Base-by-base conservation (phyloP, 2,113 vertebrate genomes). In the Xenopus tropicalis region DNA sequence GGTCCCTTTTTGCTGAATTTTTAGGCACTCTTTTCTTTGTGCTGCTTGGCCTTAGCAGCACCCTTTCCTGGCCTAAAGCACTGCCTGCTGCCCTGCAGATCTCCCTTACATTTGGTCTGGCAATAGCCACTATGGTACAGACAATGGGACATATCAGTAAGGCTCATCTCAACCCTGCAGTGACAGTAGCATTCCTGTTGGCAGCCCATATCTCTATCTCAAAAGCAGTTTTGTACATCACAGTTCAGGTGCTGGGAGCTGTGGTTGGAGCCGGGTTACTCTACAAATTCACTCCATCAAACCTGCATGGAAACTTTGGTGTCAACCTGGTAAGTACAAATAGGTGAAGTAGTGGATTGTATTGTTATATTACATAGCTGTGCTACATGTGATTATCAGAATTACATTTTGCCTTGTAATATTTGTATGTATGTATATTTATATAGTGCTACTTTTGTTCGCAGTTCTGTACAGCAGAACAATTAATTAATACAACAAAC, bases 151-250 rank as follows among this genome's bases (percentile, higher is more conserved):
- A 79, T 19, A 44, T 78, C 24, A 82, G 64, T 19, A 71, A 69
- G 14, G 79, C 74, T 19, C 79, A 82, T 44, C 57, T 82, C 66
- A 79, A 79, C 57, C 77, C 79, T 51, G 77, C 79, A 14, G 77
- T 79, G 25, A 74, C 77, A 11, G 6, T 71, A 24, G 74, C 70
- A 1, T 78, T 71, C 43, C 37, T 80, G 57, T 58, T 74, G 44
- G 64, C 69, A 51, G 76, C 74, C 19, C 63, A 70, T 20, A 72
- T 72, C 56, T 80, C 69, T 22, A 11, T 74, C 6, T 57, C 70
- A 56, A 77, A 65, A 77, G 71, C 70, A 11, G 16, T 69, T 1
- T 61, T 65, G 54, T 79, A 82, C 58, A 61, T 79, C 2, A 23
- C 71, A 20, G 79, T 71, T 21, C 77, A 82, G 67, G 43, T 79